Conservation (phyloP, 2,888 invertebrate genomes). For the Diarsia mendica region DNA sequence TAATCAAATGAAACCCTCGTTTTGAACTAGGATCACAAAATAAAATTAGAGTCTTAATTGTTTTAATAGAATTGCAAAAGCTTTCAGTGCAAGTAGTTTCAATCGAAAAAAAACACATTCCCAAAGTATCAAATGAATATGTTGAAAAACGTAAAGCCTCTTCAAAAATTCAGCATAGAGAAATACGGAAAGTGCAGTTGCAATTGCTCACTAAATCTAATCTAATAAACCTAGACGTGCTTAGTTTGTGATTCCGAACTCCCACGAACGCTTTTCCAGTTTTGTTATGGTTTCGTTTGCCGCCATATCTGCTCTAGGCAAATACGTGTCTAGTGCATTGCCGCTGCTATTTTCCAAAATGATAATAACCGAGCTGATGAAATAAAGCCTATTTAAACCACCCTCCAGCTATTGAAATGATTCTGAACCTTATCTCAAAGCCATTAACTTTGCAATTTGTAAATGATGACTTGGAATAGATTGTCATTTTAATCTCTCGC, state of each 20-base stretch:
- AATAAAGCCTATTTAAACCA: conserved; percentile 37
- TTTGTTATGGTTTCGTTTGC: background rate
- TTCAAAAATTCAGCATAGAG: conserved; percentile 30
- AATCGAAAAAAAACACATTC: background rate
- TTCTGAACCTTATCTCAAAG: conserved; percentile 38
- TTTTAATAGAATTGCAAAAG: background rate
- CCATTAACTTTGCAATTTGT: conserved; percentile 29
- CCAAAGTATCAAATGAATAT: background rate
- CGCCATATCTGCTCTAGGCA: conserved; percentile 36
- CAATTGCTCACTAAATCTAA: conserved; percentile 24
- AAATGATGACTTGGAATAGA: conserved; percentile 16
- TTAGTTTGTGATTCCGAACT: conserved; percentile 24
- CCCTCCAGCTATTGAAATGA: conserved; percentile 10
- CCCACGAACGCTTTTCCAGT: background rate
- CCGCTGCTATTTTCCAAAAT: conserved; percentile 51
- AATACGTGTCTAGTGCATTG: conserved; percentile 44
- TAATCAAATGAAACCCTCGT: conserved; percentile 8
- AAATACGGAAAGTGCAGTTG: conserved; percentile 19
- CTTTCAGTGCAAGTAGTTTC: background rate
- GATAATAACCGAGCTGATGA: conserved; percentile 50
- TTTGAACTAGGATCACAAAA: too few relatives aligned
- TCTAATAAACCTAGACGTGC: conserved; percentile 1
- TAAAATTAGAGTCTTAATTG: background rate
- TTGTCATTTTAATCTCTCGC: conserved; percentile 32
- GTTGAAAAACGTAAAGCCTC: conserved; percentile 6